A percentile compares a stretch with the other conserved stretches of the same genome.
These are phyloP conservation scores for Karalla daura DNA, from an alignment of 2,797 vertebrate genomes.

Conservation along the genomic window DNA sequence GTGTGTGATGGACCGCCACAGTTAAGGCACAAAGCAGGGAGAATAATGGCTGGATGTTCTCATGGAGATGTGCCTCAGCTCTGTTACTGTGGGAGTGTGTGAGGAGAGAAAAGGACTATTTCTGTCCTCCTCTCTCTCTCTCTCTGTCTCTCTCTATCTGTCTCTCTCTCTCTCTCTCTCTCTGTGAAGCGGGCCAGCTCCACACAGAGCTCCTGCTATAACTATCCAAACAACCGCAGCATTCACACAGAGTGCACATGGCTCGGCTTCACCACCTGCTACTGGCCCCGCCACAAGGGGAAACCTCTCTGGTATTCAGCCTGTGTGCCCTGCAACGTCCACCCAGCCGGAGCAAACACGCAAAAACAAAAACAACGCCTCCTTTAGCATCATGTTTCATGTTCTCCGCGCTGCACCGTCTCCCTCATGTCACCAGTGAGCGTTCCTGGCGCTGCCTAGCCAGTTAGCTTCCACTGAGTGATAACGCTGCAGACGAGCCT, in stretches of 20 bases:
- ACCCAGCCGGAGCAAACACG: slow-evolving; percentile 29
- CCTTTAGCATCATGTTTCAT: neutral
- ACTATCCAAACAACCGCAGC: slow-evolving; percentile 77
- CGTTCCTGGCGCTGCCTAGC: slow-evolving; percentile 34
- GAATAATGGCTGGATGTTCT: too few relatives aligned
- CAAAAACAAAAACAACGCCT: too few relatives aligned
- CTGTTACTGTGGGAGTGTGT: slow-evolving; percentile 42
- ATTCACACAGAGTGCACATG: slow-evolving; percentile 78
- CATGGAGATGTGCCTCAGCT: slow-evolving; percentile 47
- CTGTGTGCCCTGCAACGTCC: slow-evolving; percentile 27
- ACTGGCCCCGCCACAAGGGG: slow-evolving; percentile 64
- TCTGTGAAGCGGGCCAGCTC: slow-evolving; percentile 58
- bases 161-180: slow-evolving; percentile 27
- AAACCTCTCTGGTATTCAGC: slow-evolving; percentile 66
- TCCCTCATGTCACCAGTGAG: slow-evolving; percentile 14
- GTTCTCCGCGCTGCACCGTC: neutral
- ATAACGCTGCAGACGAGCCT: slow-evolving; percentile 34
- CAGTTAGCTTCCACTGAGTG: slow-evolving; percentile 43
- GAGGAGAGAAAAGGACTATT: slow-evolving; percentile 25
- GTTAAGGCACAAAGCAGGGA: too few relatives aligned
- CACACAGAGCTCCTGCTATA: slow-evolving; percentile 80
- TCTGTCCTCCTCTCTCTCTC: slow-evolving; percentile 30
- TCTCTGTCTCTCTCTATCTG: slow-evolving; percentile 31
- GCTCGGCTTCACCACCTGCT: slow-evolving; percentile 76
- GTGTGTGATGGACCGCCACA: too few relatives aligned